Evolutionary conservation across 1,140 invertebrate genomes (phyloP).

Genomic region (Psilanteris sp.): DNA sequence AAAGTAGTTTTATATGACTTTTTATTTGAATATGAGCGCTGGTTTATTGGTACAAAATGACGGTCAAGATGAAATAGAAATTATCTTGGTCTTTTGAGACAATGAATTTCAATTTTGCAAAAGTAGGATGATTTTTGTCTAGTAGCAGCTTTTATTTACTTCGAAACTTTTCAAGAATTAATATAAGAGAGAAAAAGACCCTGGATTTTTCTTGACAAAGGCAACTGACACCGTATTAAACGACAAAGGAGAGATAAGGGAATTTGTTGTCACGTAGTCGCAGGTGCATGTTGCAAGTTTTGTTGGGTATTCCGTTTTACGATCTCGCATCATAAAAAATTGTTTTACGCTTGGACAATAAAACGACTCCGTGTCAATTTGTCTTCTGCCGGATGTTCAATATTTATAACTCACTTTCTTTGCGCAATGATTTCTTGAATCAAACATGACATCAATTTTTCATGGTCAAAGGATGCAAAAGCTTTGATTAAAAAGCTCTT

Average conservation of each 20-base stretch:
- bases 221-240: conserved; percentile 54
- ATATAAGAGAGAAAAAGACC: conserved; percentile 29
- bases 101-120: conserved; percentile 44
- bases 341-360: conserved; percentile 41
- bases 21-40: too few species aligned
- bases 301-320: conserved; percentile 49
- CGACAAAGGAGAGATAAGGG: conserved; percentile 49
- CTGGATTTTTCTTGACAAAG: conserved; percentile 25
- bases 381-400: conserved; percentile 31
- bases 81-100: neutral
- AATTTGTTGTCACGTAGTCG: conserved; percentile 41
- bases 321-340: conserved; percentile 53
- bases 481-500: too few species aligned
- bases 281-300: conserved; percentile 46
- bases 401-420: conserved; percentile 47
- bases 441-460: conserved; percentile 24
- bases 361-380: conserved; percentile 34
- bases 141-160: conserved; percentile 40
- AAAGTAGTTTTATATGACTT: too few species aligned
- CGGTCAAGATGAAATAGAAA: conserved; percentile 4
- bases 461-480: neutral
- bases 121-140: conserved; percentile 22
- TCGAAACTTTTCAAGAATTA: conserved; percentile 47
- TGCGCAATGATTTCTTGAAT: conserved; percentile 33
- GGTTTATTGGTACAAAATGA: too few species aligned